Evolutionary conservation across 1,140 invertebrate genomes (phyloP).

Genomic region (Diorhabda elongata): DNA sequence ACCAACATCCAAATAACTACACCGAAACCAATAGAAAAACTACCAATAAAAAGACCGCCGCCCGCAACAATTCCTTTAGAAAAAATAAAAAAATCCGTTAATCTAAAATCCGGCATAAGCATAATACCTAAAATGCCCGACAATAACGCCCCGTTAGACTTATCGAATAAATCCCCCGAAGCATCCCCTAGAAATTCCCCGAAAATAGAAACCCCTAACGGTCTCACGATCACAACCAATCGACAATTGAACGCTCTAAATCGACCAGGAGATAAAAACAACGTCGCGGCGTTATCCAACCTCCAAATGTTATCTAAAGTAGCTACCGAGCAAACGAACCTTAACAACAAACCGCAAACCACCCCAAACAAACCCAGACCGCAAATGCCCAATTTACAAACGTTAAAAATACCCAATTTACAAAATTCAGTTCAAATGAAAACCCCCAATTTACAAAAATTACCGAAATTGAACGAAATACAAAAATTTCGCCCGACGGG

Average conservation of each 20-base stretch:
- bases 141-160: conserved; percentile 40
- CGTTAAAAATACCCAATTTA: conserved; percentile 32
- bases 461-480: conserved; percentile 44
- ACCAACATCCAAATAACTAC: conserved; percentile 10
- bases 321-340: conserved; percentile 35
- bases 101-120: conserved; percentile 41
- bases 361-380: conserved; percentile 25
- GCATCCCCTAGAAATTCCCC: conserved; percentile 24
- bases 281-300: conserved; percentile 36
- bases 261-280: conserved; percentile 28
- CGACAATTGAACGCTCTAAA: conserved; percentile 24
- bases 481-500: conserved; percentile 38
- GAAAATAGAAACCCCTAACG: conserved; percentile 29
- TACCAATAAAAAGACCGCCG: conserved; percentile 37
- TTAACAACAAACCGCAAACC: conserved; percentile 34
- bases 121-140: conserved; percentile 41
- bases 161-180: conserved; percentile 37
- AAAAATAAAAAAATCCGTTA: conserved; percentile 40
- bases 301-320: conserved; percentile 46
- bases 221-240: conserved; percentile 23
- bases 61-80: conserved; percentile 45
- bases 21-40: conserved; percentile 25
- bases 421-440: conserved; percentile 16
- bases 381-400: conserved; percentile 39
- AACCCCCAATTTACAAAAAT: conserved; percentile 31